phyloP scores from a whole-genome alignment of 2,888 invertebrate genomes.

The Drosophila paucipuncta region DNA sequence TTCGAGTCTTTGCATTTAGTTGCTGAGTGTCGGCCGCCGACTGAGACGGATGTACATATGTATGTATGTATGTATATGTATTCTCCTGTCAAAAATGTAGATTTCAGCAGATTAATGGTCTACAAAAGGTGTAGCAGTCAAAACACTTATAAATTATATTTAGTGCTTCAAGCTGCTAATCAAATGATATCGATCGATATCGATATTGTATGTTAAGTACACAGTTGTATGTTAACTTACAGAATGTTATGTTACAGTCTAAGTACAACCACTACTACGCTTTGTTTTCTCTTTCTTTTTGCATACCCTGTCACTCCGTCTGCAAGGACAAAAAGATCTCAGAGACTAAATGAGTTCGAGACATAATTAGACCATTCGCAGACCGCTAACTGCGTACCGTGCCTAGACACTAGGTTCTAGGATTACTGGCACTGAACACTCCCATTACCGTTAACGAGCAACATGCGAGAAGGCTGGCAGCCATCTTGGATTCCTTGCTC shows the following conservation, averaged over 20 bases:
- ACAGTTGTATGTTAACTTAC: no score
- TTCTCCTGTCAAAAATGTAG: neutral
- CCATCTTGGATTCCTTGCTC: conserved; percentile 17
- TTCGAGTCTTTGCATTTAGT: neutral
- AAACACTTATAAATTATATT: no score
- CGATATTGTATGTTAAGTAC: no score
- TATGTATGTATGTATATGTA: neutral
- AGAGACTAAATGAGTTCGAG: no score
- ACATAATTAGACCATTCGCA: conserved; percentile 33
- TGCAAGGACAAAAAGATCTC: no score
- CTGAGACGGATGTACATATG: neutral
- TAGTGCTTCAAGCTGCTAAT: no score
- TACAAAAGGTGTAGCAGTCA: no score
- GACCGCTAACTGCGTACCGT: conserved; percentile 9
- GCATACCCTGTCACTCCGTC: no score
- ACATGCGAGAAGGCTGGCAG: conserved; percentile 16
- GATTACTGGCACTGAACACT: neutral
- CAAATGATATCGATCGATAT: no score
- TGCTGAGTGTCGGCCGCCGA: neutral
- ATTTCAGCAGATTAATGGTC: neutral
- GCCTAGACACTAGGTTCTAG: neutral
- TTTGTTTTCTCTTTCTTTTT: no score
- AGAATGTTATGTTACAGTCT: no score
- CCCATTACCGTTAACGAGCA: conserved; percentile 53
- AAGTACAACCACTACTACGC: no score